phyloP scores from a whole-genome alignment of 92 coral and sea anemone species.

The Chrysogorgia sp. region DNA sequence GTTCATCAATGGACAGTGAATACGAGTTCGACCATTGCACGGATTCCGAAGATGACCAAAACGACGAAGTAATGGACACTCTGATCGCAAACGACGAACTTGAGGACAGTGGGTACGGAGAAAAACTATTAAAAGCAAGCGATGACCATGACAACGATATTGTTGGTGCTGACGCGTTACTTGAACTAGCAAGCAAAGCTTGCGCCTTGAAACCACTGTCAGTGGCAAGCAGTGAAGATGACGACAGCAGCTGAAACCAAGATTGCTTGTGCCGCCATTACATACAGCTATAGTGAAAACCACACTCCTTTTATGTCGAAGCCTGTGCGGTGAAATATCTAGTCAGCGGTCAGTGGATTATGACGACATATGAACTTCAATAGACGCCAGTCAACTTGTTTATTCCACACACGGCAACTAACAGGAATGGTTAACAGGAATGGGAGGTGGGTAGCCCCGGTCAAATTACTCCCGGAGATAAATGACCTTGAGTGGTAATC shows the following conservation, averaged over 20 bases:
- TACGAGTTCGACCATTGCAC: slow-evolving; percentile 92
- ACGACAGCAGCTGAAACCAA: slow-evolving; percentile 20
- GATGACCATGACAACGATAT: slow-evolving; percentile 56
- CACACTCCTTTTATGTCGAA: not conserved
- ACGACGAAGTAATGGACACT: slow-evolving; percentile 86
- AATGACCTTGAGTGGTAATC: too few relatives aligned
- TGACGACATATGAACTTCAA: not conserved
- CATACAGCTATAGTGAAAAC: too few relatives aligned
- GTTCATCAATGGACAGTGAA: slow-evolving; percentile 94
- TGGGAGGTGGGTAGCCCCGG: too few relatives aligned
- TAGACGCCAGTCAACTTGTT: not conserved
- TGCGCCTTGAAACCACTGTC: slow-evolving; percentile 53
- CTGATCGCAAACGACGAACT: slow-evolving; percentile 82
- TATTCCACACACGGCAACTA: not conserved
- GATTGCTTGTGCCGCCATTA: not conserved
- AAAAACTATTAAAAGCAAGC: slow-evolving; percentile 16
- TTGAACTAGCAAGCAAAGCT: slow-evolving; percentile 92
- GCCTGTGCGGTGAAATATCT: not conserved
- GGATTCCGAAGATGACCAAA: slow-evolving; percentile 85
- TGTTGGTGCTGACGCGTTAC: slow-evolving; percentile 96
- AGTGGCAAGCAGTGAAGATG: slow-evolving; percentile 25
- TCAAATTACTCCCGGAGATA: too few relatives aligned
- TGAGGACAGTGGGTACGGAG: slow-evolving; percentile 98
- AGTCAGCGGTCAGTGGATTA: not conserved
- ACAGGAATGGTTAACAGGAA: too few relatives aligned